phyloP scores from a whole-genome alignment of 2,888 invertebrate genomes.

The Molorchus minor region DNA sequence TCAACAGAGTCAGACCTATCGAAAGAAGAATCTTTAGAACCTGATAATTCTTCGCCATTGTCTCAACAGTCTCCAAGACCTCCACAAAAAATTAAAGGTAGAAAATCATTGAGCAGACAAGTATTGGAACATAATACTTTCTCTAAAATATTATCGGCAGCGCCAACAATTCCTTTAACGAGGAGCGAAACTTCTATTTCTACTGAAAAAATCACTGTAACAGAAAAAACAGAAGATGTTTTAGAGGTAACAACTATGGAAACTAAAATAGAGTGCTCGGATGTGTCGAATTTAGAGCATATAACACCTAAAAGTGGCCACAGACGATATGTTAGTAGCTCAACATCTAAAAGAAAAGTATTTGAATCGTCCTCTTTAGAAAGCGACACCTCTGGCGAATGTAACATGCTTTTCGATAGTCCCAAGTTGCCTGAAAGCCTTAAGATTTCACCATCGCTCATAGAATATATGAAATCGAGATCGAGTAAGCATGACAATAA shows the following conservation, averaged over 20 bases:
- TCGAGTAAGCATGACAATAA: neutral
- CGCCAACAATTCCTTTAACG: too few species aligned
- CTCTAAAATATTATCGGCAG: conserved; percentile 27
- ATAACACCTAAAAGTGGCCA: neutral
- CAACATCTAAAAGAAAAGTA: neutral
- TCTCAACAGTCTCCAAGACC: conserved; percentile 23
- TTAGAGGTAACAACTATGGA: conserved; percentile 7
- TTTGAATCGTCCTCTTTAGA: neutral
- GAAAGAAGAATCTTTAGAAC: neutral
- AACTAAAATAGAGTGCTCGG: conserved; percentile 1
- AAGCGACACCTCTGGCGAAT: conserved; percentile 1
- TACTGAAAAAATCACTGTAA: neutral
- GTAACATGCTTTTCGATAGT: neutral
- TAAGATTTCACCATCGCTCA: conserved; percentile 6
- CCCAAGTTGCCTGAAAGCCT: conserved; percentile 5
- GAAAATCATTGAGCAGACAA: conserved; percentile 47
- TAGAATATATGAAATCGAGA: conserved; percentile 13
- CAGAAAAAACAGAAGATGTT: neutral
- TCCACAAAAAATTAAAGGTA: conserved; percentile 36
- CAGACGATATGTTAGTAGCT: neutral
- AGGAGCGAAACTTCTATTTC: conserved; percentile 5
- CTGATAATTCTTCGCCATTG: neutral
- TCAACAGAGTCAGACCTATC: neutral
- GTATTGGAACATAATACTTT: conserved; percentile 50
- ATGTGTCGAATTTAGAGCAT: neutral